Evolutionary conservation across 2,113 vertebrate species (phyloP), one percentile per base, ranked within the genome.

Genomic region (Accipiter virgatus): DNA sequence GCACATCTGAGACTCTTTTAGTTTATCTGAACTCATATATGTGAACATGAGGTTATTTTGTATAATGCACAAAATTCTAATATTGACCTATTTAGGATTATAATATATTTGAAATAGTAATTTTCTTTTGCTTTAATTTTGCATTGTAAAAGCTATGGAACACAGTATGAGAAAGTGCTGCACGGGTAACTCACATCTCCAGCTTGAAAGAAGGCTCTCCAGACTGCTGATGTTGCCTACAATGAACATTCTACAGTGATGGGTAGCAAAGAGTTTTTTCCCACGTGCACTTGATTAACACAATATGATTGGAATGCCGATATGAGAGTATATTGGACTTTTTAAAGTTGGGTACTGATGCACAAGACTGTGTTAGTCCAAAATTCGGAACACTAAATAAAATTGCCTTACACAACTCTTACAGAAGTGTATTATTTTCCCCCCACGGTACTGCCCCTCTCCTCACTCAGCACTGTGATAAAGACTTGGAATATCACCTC

Each of bases 231-330:
- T 1, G 0, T 63, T 56, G 26, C 55, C 23, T 72, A 32, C 52
- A 53, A 61, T 5, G 20, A 55, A 29, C 10, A 31, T 59, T 67
- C 34, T n/a, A 47, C 34, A 36, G 40, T 19, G 23, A 45, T 20
- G 11, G 16, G 15, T 32, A 67, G 19, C 29, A 84, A 15, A 47
- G 7, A 71, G 21, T 71, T 27, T 19, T 68, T 68, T 23, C 14
- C 36, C 17, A 38, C 1, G 1, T 14, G 16, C 25, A 16, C 18
- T 50, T 79, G 32, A 55, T 48, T 71, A 43, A 11, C 0, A 1
- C 13, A 55, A 5, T 67, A 56, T 73, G 32, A 31, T 13, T 56
- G 20, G 11, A 66, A 74, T 1, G 2, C 4, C 7, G 47, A 40
- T 23, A 50, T 45, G 25, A 67, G 36, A 43, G 26, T 42, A 29